Base-by-base conservation (phyloP, 2,113 vertebrate species). In the Myiozetetes cayanensis region DNA sequence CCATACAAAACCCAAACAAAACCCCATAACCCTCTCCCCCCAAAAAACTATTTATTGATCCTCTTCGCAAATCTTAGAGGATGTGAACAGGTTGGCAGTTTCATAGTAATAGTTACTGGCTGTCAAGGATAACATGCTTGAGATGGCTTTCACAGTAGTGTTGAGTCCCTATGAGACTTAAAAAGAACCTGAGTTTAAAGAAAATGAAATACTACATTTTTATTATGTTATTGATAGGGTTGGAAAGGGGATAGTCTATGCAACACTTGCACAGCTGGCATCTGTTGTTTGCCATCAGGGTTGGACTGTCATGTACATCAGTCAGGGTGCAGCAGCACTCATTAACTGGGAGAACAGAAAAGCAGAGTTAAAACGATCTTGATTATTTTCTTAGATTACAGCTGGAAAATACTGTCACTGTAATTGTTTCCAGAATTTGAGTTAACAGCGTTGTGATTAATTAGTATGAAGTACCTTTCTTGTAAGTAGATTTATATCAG, bases 401-500 rank as follows among this genome's bases (percentile, higher is more conserved):
- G 56, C 47, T 71, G 72, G 71, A 44, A 79, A 87, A 53, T 2
- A 3, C 62, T 90, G 58, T 16, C 23, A 27, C 73, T 68, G 12
- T 71, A 85, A 78, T 55, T 72, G 53, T 44, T 84, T 72, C 37
- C 37, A 49, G 67, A 77, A 77, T 85, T 24, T 28, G 44, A 79
- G 41, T 83, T 85, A 76, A 65, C 6, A 2, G 71, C 75, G 39
- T 66, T 82, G 56, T 61, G 31, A 50, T 68, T 79, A 73, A 73
- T 66, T 72, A 68, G 52, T 33, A 43, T 71, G 41, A 91, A 77
- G 18, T 73, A 92, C 37, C 22, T 93, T 55, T 56, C 28, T 56
- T 79, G 63, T 43, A 86, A 70, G 55, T 46, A 80, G 46, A 50
- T 88, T 83, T 88, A 53, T 88, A 85, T 90, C n/a, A 79, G 53